Conservation (phyloP, 2,797 vertebrate species). For the Nyctibius grandis region DNA sequence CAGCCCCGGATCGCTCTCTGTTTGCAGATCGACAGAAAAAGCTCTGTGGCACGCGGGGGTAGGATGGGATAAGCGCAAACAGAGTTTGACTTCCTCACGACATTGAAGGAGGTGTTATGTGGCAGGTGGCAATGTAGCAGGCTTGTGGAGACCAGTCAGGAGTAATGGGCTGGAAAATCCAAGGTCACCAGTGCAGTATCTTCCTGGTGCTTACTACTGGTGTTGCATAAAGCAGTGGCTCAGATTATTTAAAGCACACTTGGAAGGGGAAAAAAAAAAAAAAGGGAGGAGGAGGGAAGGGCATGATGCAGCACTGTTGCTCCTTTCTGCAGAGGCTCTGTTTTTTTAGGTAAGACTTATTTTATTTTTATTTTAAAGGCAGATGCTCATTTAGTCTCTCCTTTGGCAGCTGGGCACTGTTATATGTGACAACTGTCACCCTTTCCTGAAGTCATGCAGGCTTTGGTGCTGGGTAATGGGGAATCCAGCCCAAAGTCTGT, state of each 20-base stretch:
- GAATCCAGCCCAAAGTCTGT: background rate
- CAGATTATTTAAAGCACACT: background rate
- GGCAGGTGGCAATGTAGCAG: constrained; percentile 52
- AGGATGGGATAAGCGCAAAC: background rate
- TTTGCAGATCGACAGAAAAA: background rate
- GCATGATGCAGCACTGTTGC: fast-evolving
- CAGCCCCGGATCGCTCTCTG: fast-evolving
- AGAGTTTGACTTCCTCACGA: background rate
- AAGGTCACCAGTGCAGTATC: constrained; percentile 38
- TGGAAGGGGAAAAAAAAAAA: background rate
- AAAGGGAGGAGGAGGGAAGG: too few species aligned
- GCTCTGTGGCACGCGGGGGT: background rate
- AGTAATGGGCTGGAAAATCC: constrained; percentile 61
- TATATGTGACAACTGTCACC: background rate
- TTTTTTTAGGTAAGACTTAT: background rate
- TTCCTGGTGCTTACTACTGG: background rate
- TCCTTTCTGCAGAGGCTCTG: background rate
- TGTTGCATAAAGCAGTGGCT: background rate
- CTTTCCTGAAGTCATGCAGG: background rate
- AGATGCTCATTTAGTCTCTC: background rate
- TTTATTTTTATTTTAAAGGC: background rate
- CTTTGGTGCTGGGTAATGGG: background rate
- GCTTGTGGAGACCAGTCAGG: constrained; percentile 23
- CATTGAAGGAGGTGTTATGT: constrained; percentile 48
- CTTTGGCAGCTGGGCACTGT: background rate